Base-by-base conservation (phyloP, 2,797 vertebrate genomes). In the Rallus crepitans region DNA sequence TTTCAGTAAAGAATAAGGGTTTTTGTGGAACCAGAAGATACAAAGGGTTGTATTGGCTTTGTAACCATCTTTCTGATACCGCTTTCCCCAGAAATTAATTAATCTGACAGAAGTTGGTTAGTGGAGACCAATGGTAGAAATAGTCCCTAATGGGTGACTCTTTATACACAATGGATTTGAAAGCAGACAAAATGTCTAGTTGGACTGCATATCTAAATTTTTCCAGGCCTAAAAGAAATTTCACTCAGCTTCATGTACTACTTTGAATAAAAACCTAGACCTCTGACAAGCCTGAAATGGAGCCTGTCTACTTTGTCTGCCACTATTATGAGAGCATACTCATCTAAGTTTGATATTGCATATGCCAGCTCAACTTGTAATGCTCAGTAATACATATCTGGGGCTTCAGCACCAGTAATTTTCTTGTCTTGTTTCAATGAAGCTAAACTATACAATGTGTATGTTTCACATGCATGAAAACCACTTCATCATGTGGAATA, bases 301-400 rank as follows among this genome's bases (percentile, higher is more conserved):
- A 78, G 7, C 7, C 28, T 75, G 20, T 31, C 48, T 48, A 30
- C 33, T 65, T 77, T 82, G 8, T 71, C 53, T 84, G 57, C 15
- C 85, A 35, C 19, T 81, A 86, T 72, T 55, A 56, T 35, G 39
- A 78, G 50, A 60, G n/a, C 40, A 65, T 78, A 12, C 14, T 87
- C 20, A 57, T 0, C 0, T 27, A 61, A 33, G 20, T 85, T 72
- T 65, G 45, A 35, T 56, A 65, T 33, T 35, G 7, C 15, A 9
- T 52, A 17, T 39, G 8, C 30, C 30, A 69, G 4, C 17, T 16
- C 11, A 18, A 60, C 14, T 76, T 91, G 7, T 65, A 66, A 70
- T 8, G 18, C 12, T 81, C 59, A 89, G 24, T 40, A 71, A 69
- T 39, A 55, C 2, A 3, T 42, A 12, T 20, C 20, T 83, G 48